These are phyloP conservation scores for Pipra filicauda DNA, from an alignment of 2,113 vertebrate genomes.

Conservation along the genomic window DNA sequence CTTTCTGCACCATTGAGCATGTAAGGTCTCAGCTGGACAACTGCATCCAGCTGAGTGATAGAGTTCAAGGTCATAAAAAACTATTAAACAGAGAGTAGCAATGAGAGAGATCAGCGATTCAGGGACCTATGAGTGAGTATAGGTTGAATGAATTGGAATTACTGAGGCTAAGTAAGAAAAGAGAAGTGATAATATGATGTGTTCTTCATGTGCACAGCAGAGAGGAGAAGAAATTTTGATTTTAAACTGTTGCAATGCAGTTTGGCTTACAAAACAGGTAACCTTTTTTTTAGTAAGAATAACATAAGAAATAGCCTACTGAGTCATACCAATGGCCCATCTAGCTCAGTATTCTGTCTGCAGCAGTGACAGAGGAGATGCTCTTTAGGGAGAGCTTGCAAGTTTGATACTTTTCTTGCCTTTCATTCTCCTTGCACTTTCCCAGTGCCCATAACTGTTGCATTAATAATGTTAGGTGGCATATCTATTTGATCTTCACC, in stretches of 20 bases:
- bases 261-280: not conserved
- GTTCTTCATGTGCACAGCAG: not conserved
- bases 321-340: fast-evolving
- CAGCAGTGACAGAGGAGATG: not conserved
- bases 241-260: not conserved
- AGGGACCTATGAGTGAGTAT: not conserved
- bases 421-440: not conserved
- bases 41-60: not conserved
- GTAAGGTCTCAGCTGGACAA: not conserved
- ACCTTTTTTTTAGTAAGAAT: not conserved
- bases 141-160: not conserved
- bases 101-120: not conserved
- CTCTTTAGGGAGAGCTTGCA: not conserved
- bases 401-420: not conserved
- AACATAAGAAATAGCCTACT: not conserved
- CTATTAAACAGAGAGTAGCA: not conserved
- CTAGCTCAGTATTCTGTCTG: not conserved
- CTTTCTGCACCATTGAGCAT: not conserved
- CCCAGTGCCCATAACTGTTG: not conserved
- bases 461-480: not conserved
- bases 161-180: not conserved
- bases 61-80: not conserved
- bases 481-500: not conserved
- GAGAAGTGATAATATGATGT: not conserved
- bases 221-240: not conserved